Evolutionary conservation across 2,888 invertebrate genomes (phyloP).

Genomic region (Tricholauxania praeusta): DNA sequence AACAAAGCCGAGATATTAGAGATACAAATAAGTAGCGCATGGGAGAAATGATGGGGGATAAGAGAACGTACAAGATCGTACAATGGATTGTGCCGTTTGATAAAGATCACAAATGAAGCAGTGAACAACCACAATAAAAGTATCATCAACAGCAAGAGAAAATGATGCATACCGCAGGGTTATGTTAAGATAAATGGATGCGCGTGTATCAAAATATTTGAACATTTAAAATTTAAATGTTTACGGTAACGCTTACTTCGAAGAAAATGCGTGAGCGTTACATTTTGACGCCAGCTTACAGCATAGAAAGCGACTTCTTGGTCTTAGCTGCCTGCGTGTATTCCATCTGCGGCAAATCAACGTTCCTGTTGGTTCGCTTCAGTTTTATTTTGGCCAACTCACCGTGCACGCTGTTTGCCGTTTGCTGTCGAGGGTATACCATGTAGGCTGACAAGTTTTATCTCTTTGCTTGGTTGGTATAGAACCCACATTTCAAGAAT

Average conservation of each 20-base stretch:
- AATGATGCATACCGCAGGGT: not conserved
- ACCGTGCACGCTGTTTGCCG: too few species aligned
- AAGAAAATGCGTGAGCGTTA: conserved; percentile 13
- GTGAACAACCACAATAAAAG: not conserved
- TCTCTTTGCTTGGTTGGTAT: too few species aligned
- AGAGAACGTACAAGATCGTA: not conserved
- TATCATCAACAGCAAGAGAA: conserved; percentile 5
- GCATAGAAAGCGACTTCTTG: too few species aligned
- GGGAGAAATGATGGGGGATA: not conserved
- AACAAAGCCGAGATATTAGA: not conserved
- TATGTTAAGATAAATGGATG: not conserved
- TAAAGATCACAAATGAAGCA: too few species aligned
- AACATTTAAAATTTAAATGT: conserved; percentile 12
- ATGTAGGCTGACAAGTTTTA: too few species aligned
- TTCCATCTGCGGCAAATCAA: too few species aligned
- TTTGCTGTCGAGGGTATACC: too few species aligned
- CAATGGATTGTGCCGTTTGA: conserved; percentile 5
- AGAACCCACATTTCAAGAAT: too few species aligned
- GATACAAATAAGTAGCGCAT: too few species aligned
- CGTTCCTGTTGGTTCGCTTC: too few species aligned
- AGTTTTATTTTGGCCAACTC: too few species aligned
- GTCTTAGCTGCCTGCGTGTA: too few species aligned
- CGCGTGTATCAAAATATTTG: conserved; percentile 24
- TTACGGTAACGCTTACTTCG: conserved; percentile 2
- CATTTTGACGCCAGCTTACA: conserved; percentile 1